Conservation (phyloP, 2,113 vertebrate species). For the Nestor notabilis region DNA sequence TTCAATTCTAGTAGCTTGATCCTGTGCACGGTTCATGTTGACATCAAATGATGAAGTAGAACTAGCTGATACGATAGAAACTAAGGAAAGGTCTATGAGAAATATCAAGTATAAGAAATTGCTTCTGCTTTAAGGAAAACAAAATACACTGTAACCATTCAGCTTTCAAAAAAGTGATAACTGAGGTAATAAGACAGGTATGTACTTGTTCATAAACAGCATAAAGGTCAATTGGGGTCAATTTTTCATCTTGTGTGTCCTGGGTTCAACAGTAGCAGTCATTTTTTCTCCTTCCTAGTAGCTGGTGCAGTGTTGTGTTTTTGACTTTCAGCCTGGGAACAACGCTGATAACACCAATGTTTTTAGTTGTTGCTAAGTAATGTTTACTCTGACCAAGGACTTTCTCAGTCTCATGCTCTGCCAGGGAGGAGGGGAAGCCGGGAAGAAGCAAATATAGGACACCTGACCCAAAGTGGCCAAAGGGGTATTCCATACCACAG, state of each 20-base stretch:
- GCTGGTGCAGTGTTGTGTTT: no score
- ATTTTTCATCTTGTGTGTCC: neutral
- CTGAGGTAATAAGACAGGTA: neutral
- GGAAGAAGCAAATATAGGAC: no score
- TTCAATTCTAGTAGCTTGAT: neutral
- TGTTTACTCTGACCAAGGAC: no score
- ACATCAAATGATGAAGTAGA: neutral
- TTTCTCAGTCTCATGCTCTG: no score
- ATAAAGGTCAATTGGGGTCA: neutral
- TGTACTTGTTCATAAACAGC: neutral
- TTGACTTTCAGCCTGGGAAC: no score
- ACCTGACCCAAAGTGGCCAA: no score
- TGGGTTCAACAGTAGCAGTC: no score
- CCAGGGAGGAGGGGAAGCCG: no score
- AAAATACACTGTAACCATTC: neutral
- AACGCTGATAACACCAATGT: no score
- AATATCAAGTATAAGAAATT: neutral
- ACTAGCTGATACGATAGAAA: neutral
- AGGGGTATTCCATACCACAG: no score
- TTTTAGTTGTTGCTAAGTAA: no score
- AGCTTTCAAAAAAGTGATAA: neutral
- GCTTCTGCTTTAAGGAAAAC: neutral
- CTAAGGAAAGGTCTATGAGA: neutral
- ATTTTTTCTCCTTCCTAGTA: no score
- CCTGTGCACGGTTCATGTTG: neutral